Conservation (phyloP, 1,140 invertebrate genomes). For the Rhopalosiphum maidis region DNA sequence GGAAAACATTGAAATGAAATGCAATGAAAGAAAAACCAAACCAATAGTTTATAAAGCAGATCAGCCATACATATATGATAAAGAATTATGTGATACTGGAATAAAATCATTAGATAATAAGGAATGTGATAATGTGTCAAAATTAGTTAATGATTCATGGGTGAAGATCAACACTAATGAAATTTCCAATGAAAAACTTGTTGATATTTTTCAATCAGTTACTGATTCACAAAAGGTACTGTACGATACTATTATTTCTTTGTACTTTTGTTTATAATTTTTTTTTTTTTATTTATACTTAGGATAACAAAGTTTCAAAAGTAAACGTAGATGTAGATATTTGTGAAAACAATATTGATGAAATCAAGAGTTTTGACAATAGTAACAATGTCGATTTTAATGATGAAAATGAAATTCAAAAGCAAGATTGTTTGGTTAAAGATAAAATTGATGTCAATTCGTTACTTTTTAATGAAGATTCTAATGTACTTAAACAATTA, state of each 20-base stretch:
- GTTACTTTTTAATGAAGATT: background rate
- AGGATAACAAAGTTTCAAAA: background rate
- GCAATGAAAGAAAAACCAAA: background rate
- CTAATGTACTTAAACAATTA: background rate
- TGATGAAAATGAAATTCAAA: background rate
- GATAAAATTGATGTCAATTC: background rate
- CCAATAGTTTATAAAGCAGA: background rate
- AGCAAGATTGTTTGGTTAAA: background rate
- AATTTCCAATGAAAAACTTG: background rate
- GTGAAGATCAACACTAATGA: background rate
- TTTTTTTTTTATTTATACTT: background rate
- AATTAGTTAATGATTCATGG: background rate
- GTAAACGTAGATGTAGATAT: background rate
- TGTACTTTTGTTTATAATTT: background rate
- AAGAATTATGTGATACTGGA: background rate
- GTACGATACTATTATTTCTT: background rate
- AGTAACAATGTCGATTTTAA: background rate
- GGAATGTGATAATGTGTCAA: background rate
- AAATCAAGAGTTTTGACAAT: background rate
- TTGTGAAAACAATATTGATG: background rate
- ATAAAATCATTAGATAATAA: background rate
- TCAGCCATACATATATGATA: background rate
- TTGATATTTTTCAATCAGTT: background rate
- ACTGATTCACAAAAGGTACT: background rate
- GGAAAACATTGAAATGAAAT: slow-evolving; percentile 23